Evolutionary conservation across 2,797 vertebrate genomes (phyloP).

Genomic region (Todus mexicanus): DNA sequence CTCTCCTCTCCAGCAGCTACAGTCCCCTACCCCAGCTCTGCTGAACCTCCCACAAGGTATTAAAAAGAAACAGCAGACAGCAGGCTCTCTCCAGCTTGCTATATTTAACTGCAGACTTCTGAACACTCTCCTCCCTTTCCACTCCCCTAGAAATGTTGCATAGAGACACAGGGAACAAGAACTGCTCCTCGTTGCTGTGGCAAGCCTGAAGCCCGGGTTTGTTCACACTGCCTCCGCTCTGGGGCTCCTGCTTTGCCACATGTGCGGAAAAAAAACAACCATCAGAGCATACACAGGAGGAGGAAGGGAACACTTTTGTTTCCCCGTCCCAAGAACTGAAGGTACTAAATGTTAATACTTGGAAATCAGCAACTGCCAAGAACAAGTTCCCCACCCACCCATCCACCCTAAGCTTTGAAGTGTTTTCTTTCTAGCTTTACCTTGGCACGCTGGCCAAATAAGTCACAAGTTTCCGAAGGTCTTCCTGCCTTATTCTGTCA

Average conservation of each 20-base stretch:
- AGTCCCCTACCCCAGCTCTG: not conserved
- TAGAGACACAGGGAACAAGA: not conserved
- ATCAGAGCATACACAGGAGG: not conserved
- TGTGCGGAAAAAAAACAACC: not conserved
- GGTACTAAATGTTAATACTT: conserved; percentile 55
- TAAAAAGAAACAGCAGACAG: conserved; percentile 8
- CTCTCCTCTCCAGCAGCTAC: not conserved
- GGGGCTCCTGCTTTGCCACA: not conserved
- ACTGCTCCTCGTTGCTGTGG: not conserved
- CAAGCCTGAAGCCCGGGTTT: not conserved
- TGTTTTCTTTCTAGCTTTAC: conserved; percentile 76
- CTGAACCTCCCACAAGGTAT: not conserved
- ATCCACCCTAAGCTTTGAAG: conserved; percentile 51
- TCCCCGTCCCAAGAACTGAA: not conserved
- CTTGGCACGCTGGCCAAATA: conserved; percentile 98
- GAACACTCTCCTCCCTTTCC: not conserved
- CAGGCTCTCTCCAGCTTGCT: not conserved
- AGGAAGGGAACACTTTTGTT: conserved; percentile 52
- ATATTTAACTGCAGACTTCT: not conserved
- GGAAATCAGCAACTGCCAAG: conserved; percentile 61
- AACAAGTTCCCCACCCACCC: conserved; percentile 59
- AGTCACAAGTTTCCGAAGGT: conserved; percentile 93
- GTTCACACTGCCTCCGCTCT: not conserved
- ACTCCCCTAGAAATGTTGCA: not conserved
- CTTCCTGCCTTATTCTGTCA: conserved; percentile 98